Evolutionary conservation across 2,888 invertebrate genomes (phyloP).

Genomic region (Onthophagus sagittarius): DNA sequence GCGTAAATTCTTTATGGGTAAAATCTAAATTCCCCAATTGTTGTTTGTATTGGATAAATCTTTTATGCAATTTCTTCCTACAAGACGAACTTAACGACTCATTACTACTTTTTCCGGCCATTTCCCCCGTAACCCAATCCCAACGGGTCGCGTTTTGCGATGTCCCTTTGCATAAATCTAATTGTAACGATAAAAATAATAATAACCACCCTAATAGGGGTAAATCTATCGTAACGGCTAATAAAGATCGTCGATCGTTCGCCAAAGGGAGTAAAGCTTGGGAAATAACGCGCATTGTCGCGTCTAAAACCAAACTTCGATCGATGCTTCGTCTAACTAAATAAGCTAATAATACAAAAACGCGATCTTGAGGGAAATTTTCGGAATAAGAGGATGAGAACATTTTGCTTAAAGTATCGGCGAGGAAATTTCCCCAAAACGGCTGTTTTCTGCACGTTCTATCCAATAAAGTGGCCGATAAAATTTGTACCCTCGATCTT

Average conservation of each 20-base stretch:
- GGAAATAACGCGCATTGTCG: conserved; percentile 59
- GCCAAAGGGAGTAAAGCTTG: conserved; percentile 54
- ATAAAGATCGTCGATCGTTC: conserved; percentile 45
- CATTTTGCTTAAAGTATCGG: conserved; percentile 72
- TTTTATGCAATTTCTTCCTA: conserved; percentile 67
- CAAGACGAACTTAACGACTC: conserved; percentile 47
- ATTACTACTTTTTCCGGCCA: conserved; percentile 53
- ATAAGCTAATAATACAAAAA: conserved; percentile 82
- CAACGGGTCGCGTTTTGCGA: conserved; percentile 59
- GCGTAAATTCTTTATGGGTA: conserved; percentile 55
- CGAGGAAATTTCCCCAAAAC: conserved; percentile 92
- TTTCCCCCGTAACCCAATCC: conserved; percentile 87
- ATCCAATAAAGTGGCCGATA: conserved; percentile 74
- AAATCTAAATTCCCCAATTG: conserved; percentile 67
- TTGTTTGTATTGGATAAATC: conserved; percentile 65
- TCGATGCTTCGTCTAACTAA: conserved; percentile 76
- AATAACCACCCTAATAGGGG: conserved; percentile 71
- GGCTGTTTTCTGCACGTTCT: conserved; percentile 64
- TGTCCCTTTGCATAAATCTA: conserved; percentile 50
- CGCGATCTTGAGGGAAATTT: conserved; percentile 82
- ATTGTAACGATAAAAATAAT: conserved; percentile 69
- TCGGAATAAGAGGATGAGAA: conserved; percentile 75
- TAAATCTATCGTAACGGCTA: conserved; percentile 60
- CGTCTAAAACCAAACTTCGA: conserved; percentile 61
- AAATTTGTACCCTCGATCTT: conserved; percentile 73